These are phyloP conservation scores for Talpa occidentalis DNA, from an alignment of 2,113 vertebrate species.

Conservation along the genomic window DNA sequence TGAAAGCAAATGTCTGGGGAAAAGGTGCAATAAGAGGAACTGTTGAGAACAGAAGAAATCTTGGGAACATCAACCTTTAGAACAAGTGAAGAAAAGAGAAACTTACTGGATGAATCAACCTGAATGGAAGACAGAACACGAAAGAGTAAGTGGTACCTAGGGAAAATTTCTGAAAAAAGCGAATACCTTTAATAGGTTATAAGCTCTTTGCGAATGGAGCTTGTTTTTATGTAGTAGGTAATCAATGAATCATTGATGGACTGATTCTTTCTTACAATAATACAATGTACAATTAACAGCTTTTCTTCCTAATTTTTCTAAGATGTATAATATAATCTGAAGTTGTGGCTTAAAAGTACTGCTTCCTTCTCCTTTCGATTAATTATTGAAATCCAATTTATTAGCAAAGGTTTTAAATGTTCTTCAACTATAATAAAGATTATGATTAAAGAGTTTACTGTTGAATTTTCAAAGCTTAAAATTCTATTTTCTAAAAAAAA, in stretches of 20 bases:
- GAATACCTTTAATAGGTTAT: constrained; percentile 10
- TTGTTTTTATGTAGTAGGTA: constrained; percentile 38
- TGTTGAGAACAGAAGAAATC: constrained; percentile 31
- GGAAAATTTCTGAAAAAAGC: neutral
- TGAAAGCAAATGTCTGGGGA: neutral
- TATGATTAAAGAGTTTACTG: constrained; percentile 26
- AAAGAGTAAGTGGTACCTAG: neutral
- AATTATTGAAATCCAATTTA: constrained; percentile 48
- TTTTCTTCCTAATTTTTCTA: constrained; percentile 4
- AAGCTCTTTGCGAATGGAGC: neutral
- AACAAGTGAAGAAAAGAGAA: neutral
- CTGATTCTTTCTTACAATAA: constrained; percentile 27
- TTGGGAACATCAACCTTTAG: neutral
- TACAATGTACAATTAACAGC: neutral
- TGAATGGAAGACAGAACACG: neutral
- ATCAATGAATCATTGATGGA: constrained; percentile 28
- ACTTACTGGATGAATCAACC: neutral
- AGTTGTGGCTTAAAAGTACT: neutral
- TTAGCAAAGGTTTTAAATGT: constrained; percentile 4
- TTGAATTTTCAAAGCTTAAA: constrained; percentile 47
- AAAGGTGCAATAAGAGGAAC: neutral
- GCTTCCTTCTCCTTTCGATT: constrained; percentile 25
- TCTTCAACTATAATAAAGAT: constrained; percentile 20
- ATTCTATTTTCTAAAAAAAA: constrained; percentile 42
- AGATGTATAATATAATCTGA: constrained; percentile 32